Percentiles rank a stretch among this genome's conserved stretches.
Conservation (phyloP, 2,797 vertebrate genomes). For the Heliangelus exortis region DNA sequence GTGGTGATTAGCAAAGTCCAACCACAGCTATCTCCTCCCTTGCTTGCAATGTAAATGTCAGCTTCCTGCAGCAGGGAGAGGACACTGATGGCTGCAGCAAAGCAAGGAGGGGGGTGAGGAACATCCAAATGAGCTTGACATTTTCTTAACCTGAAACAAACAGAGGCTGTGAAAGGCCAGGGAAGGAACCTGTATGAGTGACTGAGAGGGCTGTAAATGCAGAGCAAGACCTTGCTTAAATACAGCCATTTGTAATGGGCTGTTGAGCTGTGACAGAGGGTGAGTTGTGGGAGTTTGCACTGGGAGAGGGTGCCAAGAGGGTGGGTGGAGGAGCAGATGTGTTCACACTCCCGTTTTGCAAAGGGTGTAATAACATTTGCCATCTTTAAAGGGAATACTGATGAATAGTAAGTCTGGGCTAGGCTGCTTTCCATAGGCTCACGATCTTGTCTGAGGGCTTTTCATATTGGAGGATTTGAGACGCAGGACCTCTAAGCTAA, state of each 20-base stretch:
- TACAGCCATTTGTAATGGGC: neutral
- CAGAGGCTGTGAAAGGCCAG: conserved; percentile 8
- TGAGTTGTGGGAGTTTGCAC: conserved; percentile 14
- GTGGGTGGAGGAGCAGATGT: conserved; percentile 69
- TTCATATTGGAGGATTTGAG: neutral
- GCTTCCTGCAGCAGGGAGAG: conserved; percentile 32
- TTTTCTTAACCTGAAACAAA: conserved; percentile 74
- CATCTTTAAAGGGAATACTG: conserved; percentile 53
- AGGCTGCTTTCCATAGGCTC: conserved; percentile 18
- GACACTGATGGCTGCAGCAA: conserved; percentile 23
- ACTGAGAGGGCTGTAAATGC: neutral
- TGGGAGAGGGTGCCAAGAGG: conserved; percentile 38
- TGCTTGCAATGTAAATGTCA: conserved; percentile 63
- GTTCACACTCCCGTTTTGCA: conserved; percentile 62
- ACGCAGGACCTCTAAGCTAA: conserved; percentile 2
- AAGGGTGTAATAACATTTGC: conserved; percentile 55
- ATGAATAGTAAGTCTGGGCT: conserved; percentile 30
- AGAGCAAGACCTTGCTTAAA: conserved; percentile 7
- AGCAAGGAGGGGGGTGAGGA: conserved; percentile 3
- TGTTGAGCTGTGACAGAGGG: conserved; percentile 18
- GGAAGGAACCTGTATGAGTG: neutral
- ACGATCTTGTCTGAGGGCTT: neutral
- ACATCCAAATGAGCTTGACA: conserved; percentile 67
- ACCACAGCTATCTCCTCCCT: conserved; percentile 2
- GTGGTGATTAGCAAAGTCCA: conserved; percentile 37